phyloP scores from a whole-genome alignment of 2,797 vertebrate species.

The Coreius guichenoti region DNA sequence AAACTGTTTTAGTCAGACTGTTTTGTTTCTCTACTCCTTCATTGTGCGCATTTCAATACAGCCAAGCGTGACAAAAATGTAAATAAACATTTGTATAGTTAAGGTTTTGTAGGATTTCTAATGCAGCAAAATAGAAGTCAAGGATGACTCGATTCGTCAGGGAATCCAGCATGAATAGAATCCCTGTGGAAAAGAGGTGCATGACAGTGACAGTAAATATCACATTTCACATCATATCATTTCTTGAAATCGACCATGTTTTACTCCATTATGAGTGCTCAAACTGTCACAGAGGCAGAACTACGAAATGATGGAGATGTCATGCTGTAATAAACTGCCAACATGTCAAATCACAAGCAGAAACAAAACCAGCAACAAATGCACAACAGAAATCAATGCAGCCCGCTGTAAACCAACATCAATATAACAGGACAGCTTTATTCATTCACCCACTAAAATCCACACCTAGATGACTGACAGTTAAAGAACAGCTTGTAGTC shows the following conservation, averaged over 20 bases:
- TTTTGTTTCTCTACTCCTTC: too few relatives aligned
- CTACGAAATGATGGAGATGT: background rate
- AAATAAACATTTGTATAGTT: background rate
- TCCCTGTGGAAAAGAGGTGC: background rate
- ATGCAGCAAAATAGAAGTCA: background rate
- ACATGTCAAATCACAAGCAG: conserved; percentile 11
- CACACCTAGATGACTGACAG: conserved; percentile 30
- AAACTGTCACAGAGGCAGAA: background rate
- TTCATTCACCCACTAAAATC: background rate
- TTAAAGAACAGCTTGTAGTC: conserved; percentile 15
- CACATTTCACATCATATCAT: conserved; percentile 14
- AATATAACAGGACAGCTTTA: conserved; percentile 6
- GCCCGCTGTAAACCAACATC: conserved; percentile 9
- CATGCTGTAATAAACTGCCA: conserved; percentile 17
- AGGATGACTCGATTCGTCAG: background rate
- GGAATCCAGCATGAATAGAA: background rate
- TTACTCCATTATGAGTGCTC: conserved; percentile 5
- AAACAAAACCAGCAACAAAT: conserved; percentile 24
- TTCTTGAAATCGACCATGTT: background rate
- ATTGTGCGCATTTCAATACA: too few relatives aligned
- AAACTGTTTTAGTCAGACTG: too few relatives aligned
- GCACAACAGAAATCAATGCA: conserved; percentile 18
- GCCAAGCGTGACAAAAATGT: too few relatives aligned
- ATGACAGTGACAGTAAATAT: background rate
- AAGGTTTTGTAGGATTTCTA: background rate